These are phyloP conservation scores for Pelosia muscerda DNA, from an alignment of 2,888 invertebrate species.

Conservation along the genomic window DNA sequence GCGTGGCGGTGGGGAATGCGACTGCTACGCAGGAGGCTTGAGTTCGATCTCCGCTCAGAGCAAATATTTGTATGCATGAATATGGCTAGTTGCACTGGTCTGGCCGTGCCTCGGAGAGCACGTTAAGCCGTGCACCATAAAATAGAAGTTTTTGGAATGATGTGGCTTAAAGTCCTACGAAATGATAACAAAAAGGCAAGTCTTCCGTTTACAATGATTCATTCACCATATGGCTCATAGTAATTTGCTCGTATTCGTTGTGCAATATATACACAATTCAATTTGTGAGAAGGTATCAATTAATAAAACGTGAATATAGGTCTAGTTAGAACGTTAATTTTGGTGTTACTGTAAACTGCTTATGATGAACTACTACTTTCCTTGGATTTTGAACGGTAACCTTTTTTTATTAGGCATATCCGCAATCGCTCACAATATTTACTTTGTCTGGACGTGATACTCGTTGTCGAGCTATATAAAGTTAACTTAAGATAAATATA, in stretches of 20 bases:
- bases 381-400: background rate
- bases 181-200: background rate
- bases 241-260: background rate
- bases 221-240: background rate
- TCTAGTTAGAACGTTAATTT: background rate
- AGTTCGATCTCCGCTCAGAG: too few species aligned
- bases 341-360: background rate
- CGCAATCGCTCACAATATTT: background rate
- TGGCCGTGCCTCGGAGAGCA: too few species aligned
- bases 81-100: too few species aligned
- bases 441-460: background rate
- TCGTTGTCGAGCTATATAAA: conserved; percentile 6
- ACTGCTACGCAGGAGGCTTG: too few species aligned
- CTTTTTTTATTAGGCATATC: background rate
- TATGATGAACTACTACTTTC: background rate
- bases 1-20: too few species aligned
- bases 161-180: background rate
- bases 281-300: background rate
- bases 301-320: background rate
- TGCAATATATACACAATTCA: too few species aligned
- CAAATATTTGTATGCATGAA: too few species aligned
- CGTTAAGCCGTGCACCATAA: too few species aligned
- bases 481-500: background rate
- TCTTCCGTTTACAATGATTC: background rate
- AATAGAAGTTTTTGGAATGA: too few species aligned